phyloP scores from a whole-genome alignment of 2,888 invertebrate species.

The Pristionchus exspectatus region DNA sequence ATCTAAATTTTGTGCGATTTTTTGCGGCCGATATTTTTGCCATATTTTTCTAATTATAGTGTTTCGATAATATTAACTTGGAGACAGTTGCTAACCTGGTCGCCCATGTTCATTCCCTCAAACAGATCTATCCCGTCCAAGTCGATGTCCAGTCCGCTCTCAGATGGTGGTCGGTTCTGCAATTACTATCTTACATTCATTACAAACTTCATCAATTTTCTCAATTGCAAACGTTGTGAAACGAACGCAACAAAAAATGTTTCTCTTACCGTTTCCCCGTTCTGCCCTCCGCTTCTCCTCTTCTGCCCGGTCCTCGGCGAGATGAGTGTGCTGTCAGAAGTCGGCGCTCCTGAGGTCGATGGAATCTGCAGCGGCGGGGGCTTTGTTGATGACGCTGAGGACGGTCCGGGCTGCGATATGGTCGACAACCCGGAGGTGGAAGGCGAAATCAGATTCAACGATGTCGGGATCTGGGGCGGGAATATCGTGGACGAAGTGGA shows the following conservation, averaged over 20 bases:
- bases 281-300: conserved; percentile 35
- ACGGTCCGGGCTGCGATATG: neutral
- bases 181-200: neutral
- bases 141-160: conserved; percentile 1
- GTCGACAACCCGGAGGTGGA: neutral
- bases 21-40: too few species aligned
- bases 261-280: neutral
- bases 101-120: conserved; percentile 2
- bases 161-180: conserved; percentile 4
- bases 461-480: neutral
- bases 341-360: neutral
- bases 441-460: neutral
- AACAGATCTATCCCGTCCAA: conserved; percentile 27
- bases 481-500: neutral
- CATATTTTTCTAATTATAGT: too few species aligned
- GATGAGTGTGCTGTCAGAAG: neutral
- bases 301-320: neutral
- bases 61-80: too few species aligned
- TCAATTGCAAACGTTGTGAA: too few species aligned
- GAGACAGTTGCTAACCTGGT: neutral
- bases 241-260: neutral
- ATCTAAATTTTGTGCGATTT: too few species aligned
- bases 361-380: neutral
- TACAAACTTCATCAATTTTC: neutral
- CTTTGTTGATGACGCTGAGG: neutral